Evolutionary conservation across 2,797 vertebrate genomes (phyloP), one percentile per base, ranked within the genome.

Genomic region (Phylloscopus collybita): DNA sequence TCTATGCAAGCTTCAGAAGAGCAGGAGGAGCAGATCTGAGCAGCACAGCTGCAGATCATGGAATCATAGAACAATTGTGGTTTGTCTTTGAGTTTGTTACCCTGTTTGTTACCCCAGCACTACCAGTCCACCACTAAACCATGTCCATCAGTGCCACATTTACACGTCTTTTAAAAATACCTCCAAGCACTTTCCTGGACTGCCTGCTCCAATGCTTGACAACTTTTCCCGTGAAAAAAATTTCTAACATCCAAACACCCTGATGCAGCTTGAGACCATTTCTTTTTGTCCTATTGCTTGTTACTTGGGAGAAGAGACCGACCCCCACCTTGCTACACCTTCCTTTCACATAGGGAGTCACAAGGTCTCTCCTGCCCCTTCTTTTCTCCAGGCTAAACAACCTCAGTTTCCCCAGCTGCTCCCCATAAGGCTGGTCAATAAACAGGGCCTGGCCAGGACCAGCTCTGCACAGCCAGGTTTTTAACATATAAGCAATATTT

Each of bases 231-330:
- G 16, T 30, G 10, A 79, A 74, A 26, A 70, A 6, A 4, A 21
- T 13, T 64, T 54, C 40, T 42, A 40, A 13, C 30, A 38, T 26
- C 27, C 30, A 56, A 75, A 22, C 4, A 38, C 13, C 8, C 27
- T 17, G 16, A 27, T 1, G 0, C n/a, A 85, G 13, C 11, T 30
- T 51, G 20, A 71, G 25, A n/a, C 21, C 13, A 4, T 36, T 67
- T 60, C 22, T 30, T 51, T 61, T 82, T 2, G 1, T 59, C 34
- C 17, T 44, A 5, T 5, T 15, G 1, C 12, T 69, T 49, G 11
- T 45, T 32, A 49, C 18, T 4, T n/a, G 6, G 49, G 25, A 87
- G 11, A 64, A 66, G 22, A 56, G 13, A 64, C 7, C 0, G 0
- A 62, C 11, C 2, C 22, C 12, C 11, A 30, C 13, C 6, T 22